These are phyloP conservation scores for Gobionotothen gibberifrons DNA, from an alignment of 2,797 vertebrate genomes.

Conservation along the genomic window DNA sequence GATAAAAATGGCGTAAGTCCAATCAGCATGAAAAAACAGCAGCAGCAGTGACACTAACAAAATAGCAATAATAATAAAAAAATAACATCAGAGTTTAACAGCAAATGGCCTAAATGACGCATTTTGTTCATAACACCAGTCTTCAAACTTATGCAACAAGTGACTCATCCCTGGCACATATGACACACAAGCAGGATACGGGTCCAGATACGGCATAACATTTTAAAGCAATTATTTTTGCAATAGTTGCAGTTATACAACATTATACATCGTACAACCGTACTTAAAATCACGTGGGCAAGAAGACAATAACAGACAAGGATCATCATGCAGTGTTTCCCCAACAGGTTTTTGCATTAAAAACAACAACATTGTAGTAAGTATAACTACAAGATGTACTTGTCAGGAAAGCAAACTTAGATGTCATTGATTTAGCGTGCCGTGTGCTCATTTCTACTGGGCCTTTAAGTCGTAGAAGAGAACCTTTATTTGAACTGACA, in stretches of 20 bases:
- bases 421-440: neutral
- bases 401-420: constrained; percentile 1
- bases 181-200: neutral
- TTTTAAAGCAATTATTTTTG: neutral
- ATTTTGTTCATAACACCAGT: neutral
- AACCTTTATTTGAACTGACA: neutral
- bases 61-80: neutral
- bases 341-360: neutral
- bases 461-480: neutral
- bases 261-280: neutral
- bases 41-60: neutral
- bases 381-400: neutral
- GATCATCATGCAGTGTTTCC: neutral
- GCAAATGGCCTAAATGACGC: constrained; percentile 9
- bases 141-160: constrained; percentile 15
- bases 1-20: neutral
- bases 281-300: neutral
- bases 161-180: constrained; percentile 16
- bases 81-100: neutral
- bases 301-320: neutral
- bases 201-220: neutral
- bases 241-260: neutral
- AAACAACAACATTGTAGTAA: neutral
- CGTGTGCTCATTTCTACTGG: neutral
- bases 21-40: neutral